Percentiles rank a stretch among this genome's conserved stretches.
phyloP scores from a whole-genome alignment of 2,888 invertebrate species.

The Biston betularia region DNA sequence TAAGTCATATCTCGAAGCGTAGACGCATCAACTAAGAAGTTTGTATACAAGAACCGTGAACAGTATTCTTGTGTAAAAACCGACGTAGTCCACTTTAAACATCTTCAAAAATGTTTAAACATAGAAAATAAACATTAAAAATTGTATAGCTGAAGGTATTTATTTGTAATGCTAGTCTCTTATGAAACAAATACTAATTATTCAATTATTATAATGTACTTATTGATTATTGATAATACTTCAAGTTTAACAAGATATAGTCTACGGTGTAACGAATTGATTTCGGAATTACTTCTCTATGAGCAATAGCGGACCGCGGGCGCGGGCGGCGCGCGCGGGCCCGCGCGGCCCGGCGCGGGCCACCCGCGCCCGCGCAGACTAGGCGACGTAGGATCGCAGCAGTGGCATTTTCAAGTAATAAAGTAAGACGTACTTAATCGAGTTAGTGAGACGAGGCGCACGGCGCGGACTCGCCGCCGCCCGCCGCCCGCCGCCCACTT shows the following conservation, averaged over 20 bases:
- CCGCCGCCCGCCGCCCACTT: constrained; percentile 75
- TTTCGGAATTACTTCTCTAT: constrained; percentile 81
- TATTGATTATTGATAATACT: constrained; percentile 86
- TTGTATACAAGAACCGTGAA: constrained; percentile 71
- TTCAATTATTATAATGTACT: constrained; percentile 86
- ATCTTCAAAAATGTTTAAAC: constrained; percentile 83
- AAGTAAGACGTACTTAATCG: constrained; percentile 82
- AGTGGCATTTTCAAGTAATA: constrained; percentile 84
- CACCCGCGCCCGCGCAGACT: constrained; percentile 46
- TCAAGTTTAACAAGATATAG: constrained; percentile 85
- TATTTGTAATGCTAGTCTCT: constrained; percentile 87
- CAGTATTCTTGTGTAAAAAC: constrained; percentile 75
- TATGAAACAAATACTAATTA: constrained; percentile 86
- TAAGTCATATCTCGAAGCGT: constrained; percentile 85
- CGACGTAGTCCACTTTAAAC: constrained; percentile 82
- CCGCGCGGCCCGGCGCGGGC: constrained; percentile 15
- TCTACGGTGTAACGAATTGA: constrained; percentile 84
- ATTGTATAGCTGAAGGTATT: constrained; percentile 86
- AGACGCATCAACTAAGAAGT: constrained; percentile 78
- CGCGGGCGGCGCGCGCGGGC: constrained; percentile 34
- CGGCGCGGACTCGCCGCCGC: constrained; percentile 63
- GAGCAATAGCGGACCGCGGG: constrained; percentile 72
- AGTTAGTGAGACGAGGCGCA: constrained; percentile 71
- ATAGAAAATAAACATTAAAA: constrained; percentile 82
- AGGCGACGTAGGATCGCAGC: constrained; percentile 83